A percentile compares a stretch with the other conserved stretches of the same genome.
These are phyloP conservation scores for Pentalonia nigronervosa DNA, from an alignment of 1,140 invertebrate genomes.

Conservation along the genomic window DNA sequence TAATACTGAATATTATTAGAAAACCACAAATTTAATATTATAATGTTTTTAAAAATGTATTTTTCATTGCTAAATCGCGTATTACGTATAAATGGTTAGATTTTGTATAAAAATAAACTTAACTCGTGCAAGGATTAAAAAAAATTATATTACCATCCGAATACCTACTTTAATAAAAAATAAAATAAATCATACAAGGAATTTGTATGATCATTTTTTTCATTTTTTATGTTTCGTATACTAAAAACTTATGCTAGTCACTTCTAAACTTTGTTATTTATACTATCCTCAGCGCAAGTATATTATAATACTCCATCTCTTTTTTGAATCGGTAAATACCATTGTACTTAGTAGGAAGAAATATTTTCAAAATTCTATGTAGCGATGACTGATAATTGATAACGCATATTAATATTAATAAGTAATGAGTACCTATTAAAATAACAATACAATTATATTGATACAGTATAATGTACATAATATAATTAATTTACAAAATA, in stretches of 20 bases:
- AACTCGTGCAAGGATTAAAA: background rate
- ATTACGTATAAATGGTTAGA: background rate
- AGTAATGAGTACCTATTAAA: too few species aligned
- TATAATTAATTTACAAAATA: background rate
- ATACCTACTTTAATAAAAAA: background rate
- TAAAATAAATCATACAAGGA: background rate
- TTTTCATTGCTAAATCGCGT: background rate
- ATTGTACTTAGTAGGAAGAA: background rate
- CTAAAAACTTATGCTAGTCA: too few species aligned
- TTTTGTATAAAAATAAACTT: background rate
- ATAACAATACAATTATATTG: background rate
- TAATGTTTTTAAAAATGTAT: background rate
- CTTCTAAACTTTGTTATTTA: background rate
- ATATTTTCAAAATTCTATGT: background rate
- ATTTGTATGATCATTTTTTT: background rate
- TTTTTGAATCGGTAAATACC: background rate
- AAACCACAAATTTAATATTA: background rate
- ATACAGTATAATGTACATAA: background rate
- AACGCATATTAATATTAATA: too few species aligned
- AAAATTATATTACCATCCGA: background rate
- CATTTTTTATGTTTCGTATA: background rate
- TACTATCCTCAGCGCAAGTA: background rate
- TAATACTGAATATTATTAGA: background rate
- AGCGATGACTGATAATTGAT: too few species aligned
- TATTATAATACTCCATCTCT: background rate